Base-by-base conservation (phyloP, 1,140 invertebrate species). In the Arion vulgaris region DNA sequence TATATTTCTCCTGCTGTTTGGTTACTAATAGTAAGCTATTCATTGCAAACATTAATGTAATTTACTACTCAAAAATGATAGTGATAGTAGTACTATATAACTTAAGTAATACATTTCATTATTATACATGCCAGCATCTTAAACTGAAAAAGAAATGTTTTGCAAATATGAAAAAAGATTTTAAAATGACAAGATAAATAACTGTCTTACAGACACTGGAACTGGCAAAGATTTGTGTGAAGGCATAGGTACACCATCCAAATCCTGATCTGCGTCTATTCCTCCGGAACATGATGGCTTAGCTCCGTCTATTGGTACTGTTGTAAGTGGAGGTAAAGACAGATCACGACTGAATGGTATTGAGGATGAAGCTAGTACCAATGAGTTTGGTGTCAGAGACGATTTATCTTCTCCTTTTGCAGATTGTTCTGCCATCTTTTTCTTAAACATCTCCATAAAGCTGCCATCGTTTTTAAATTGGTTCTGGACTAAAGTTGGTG, bases 391-490 rank as follows among this genome's bases (percentile, higher is more conserved):
- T 19, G 41, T 62, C 41, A 62, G 39, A n/a, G 51, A 71, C 38
- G 53, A 26, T 1, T 73, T 53, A 34, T 75, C 74, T 17, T 45
- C 68, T 81, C 82, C 85, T 85, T 87, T 82, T 83, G 80, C 81
- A 68, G 78, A 85, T 79, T 86, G 80, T 77, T 89, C 83, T 74
- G 78, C 83, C 84, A 85, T 84, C 80, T 84, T 81, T 71, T 77
- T 82, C 49, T 84, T 85, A 68, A 87, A 87, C 84, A 85, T 87
- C 80, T 85, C 86, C 71, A 87, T 26, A 72, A 87, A 87, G 80
- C 84, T 85, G n/a, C 86, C 86, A 83, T 87, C 86, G 51, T 87
- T 87, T 19, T 73, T 75, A 83, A 86, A 86, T 72, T 85, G 78
- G 49, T 86, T 86, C 62, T 69, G 32, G 23, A 45, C 49, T 36